Percentiles rank a stretch among this genome's conserved stretches.
These are phyloP conservation scores for Emesis russula DNA, from an alignment of 2,888 invertebrate genomes.

Conservation along the genomic window DNA sequence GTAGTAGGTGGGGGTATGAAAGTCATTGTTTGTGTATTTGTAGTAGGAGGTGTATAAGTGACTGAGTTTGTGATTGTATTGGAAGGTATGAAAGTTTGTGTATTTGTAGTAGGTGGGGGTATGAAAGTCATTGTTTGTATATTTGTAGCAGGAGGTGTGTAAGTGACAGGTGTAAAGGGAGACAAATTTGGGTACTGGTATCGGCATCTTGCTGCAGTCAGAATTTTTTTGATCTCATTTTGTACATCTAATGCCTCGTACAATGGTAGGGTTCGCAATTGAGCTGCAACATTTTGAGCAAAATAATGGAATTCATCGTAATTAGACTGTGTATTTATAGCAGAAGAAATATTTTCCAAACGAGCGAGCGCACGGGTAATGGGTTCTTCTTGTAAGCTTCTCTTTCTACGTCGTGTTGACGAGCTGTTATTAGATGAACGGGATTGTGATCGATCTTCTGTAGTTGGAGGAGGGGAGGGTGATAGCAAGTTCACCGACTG, in stretches of 20 bases:
- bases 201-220: constrained; percentile 65
- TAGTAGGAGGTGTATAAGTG: too few relatives aligned
- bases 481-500: too few relatives aligned
- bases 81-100: not conserved
- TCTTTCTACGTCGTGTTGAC: too few relatives aligned
- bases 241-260: constrained; percentile 66
- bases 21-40: not conserved
- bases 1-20: not conserved
- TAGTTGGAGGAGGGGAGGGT: too few relatives aligned
- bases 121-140: too few relatives aligned
- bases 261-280: constrained; percentile 59
- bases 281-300: constrained; percentile 60
- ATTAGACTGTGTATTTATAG: not conserved
- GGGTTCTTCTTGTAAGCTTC: constrained; percentile 21
- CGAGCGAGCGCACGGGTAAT: constrained; percentile 29
- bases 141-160: not conserved
- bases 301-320: not conserved
- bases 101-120: not conserved
- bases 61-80: too few relatives aligned
- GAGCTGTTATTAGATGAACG: too few relatives aligned
- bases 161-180: constrained; percentile 18
- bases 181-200: constrained; percentile 51
- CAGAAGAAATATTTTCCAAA: constrained; percentile 56
- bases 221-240: constrained; percentile 60
- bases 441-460: too few relatives aligned